These are phyloP conservation scores for Colius striatus DNA, from an alignment of 2,113 vertebrate species.

Conservation along the genomic window DNA sequence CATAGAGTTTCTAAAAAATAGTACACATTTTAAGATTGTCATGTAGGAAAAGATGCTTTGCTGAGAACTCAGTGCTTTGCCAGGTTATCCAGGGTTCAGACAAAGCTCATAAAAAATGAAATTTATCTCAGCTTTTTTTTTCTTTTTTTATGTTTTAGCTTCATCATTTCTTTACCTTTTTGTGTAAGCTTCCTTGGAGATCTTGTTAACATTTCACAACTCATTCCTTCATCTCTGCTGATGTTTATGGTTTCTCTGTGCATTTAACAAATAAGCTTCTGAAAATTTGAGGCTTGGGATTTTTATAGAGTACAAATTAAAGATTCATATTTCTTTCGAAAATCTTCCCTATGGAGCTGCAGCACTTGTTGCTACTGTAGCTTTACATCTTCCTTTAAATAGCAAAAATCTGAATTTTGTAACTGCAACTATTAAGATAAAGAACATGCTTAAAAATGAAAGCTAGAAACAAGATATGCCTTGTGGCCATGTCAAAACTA, in stretches of 20 bases:
- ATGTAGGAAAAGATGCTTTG: not conserved
- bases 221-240: not conserved
- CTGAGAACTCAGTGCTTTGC: not conserved
- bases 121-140: not conserved
- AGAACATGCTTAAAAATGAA: not conserved
- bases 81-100: not conserved
- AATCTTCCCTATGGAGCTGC: not conserved
- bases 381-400: not conserved
- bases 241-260: not conserved
- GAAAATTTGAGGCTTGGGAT: not conserved
- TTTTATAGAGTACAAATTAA: conserved; percentile 7
- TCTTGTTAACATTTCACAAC: conserved; percentile 44
- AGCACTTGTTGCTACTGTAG: not conserved
- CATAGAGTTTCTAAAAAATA: not conserved
- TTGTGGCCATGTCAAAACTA: not conserved
- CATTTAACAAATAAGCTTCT: conserved; percentile 7
- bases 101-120: not conserved
- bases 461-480: not conserved
- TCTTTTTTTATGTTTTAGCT: not conserved
- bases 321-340: not conserved
- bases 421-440: not conserved
- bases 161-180: not conserved
- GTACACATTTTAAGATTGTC: not conserved
- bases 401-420: not conserved
- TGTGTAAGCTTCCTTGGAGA: conserved; percentile 50